phyloP scores from a whole-genome alignment of 2,113 vertebrate genomes.

The Perccottus glenii region DNA sequence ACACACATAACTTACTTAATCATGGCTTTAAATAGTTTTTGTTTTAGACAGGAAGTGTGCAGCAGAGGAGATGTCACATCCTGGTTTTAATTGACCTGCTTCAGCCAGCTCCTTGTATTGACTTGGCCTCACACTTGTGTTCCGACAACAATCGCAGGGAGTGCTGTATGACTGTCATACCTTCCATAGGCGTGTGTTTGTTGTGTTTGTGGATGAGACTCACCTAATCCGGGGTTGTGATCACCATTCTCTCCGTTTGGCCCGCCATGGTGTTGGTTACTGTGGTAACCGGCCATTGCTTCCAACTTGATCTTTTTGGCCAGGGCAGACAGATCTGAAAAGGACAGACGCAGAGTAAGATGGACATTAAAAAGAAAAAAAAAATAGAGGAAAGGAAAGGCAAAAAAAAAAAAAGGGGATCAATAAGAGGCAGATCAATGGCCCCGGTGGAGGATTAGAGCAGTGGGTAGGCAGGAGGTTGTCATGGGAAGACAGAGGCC shows the following conservation, averaged over 20 bases:
- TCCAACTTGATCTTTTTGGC: constrained; percentile 99
- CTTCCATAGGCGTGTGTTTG: constrained; percentile 1
- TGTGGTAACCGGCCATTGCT: constrained; percentile 93
- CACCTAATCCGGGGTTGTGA: constrained; percentile 91
- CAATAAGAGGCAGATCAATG: constrained; percentile 74
- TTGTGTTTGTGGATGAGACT: constrained; percentile 63
- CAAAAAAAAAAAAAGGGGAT: constrained; percentile 55
- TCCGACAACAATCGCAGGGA: constrained; percentile 22
- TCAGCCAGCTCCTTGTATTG: constrained; percentile 24
- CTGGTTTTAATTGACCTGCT: constrained; percentile 56
- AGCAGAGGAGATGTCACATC: constrained; percentile 58
- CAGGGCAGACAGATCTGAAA: constrained; percentile 90
- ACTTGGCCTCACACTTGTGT: constrained; percentile 34
- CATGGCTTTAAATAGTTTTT: constrained; percentile 30
- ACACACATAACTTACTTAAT: constrained; percentile 9
- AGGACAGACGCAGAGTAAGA: constrained; percentile 25
- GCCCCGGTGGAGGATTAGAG: constrained; percentile 71
- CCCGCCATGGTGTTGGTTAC: constrained; percentile 89
- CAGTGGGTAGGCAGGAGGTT: constrained; percentile 70
- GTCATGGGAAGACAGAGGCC: constrained; percentile 73
- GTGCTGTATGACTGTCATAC: constrained; percentile 11
- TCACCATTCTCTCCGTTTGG: constrained; percentile 94
- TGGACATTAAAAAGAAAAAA: constrained; percentile 28
- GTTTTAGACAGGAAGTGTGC: constrained; percentile 34
- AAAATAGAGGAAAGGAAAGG: constrained; percentile 15